Percentiles rank a stretch among this genome's conserved stretches.
Evolutionary conservation across 2,113 vertebrate species (phyloP).

Genomic region (Sceloporus tristichus): DNA sequence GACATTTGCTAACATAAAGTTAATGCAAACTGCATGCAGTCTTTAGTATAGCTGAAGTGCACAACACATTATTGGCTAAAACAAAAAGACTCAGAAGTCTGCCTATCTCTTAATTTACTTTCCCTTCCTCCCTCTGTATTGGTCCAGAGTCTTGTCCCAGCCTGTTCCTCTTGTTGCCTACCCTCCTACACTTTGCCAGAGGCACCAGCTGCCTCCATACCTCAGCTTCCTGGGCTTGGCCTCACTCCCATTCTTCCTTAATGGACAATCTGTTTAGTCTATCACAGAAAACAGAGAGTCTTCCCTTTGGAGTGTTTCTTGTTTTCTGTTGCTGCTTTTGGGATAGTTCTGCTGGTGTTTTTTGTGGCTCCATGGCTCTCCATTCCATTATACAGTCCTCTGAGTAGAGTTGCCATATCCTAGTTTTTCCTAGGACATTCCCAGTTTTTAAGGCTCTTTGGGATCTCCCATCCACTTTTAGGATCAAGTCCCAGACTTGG

Average conservation of each 20-base stretch:
- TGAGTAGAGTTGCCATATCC: too few species aligned
- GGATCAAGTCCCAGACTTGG: too few species aligned
- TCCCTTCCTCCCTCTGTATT: background rate
- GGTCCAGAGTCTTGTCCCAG: background rate
- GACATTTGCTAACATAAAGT: too few species aligned
- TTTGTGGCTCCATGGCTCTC: background rate
- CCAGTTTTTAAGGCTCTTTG: too few species aligned
- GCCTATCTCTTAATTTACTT: background rate
- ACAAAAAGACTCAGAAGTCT: background rate
- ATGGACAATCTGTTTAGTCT: conserved; percentile 14
- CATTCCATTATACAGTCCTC: background rate
- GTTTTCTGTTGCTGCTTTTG: background rate
- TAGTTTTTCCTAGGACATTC: too few species aligned
- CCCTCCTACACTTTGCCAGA: conserved; percentile 4
- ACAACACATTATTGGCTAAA: background rate
- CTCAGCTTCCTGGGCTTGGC: background rate
- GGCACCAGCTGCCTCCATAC: conserved; percentile 4
- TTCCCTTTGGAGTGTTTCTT: background rate
- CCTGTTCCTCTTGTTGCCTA: background rate
- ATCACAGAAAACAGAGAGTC: background rate
- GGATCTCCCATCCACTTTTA: too few species aligned
- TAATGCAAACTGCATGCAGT: background rate
- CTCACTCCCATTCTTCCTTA: background rate
- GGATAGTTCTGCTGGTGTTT: background rate
- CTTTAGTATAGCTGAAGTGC: background rate